Base-by-base conservation (phyloP, 2,113 vertebrate genomes). In the Phaethornis superciliosus region DNA sequence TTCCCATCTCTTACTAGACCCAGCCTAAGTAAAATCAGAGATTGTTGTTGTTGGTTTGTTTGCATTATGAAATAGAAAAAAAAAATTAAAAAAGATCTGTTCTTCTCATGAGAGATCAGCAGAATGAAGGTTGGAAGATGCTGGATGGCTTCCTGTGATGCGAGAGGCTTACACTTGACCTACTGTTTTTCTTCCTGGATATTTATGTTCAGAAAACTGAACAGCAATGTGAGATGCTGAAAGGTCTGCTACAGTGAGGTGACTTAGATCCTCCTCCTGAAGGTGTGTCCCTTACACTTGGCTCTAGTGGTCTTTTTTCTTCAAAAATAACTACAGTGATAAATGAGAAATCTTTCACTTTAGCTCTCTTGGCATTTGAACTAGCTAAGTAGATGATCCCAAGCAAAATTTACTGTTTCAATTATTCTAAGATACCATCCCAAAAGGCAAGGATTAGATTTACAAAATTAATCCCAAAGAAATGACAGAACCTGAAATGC, bases 121-220 rank as follows among this genome's bases (percentile, higher is more conserved):
- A n/a, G 40, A 88, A 69, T 3, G 85, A 88, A 79, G 35, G 70
- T 0, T 76, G 82, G 81, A 71, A 92, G 83, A 62, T 62, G 81
- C 78, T 47, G 35, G 33, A n/a, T 28, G 30, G 70, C 30, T 59
- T 75, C 84, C 58, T 90, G 67, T 74, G 47, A 90, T 80, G n/a
- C 2, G 49, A 89, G 88, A 80, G 63, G 24, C 80, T 94, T 94
- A 58, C 71, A 88, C 67, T 30, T 63, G 75, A 94, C 95, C 85
- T 94, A 74, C 79, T 85, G 1, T 52, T 91, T 94, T 91, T 71
- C 76, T 92, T 83, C 76, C 64, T 70, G 60, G 71, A 16, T 85
- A 91, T 88, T 94, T 91, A 80, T 69, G 70, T 71, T 91, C 55
- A 21, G 1, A 77, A 47, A 72, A 52, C 22, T 20, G 24, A 85